Conservation (phyloP, 2,888 invertebrate genomes). For the Stenichneumon culpator region DNA sequence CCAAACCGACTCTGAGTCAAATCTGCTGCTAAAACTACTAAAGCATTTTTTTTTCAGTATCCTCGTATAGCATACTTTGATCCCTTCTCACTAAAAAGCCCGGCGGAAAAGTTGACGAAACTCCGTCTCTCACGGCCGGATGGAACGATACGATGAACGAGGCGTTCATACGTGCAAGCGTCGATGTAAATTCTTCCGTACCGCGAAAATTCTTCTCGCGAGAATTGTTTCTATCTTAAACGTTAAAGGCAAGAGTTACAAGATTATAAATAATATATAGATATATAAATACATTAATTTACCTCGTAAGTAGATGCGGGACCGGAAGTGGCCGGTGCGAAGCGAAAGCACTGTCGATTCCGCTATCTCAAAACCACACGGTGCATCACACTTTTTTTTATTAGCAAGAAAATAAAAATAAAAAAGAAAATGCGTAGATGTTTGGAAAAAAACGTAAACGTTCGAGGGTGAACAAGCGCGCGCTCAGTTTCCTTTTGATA, state of each 20-base stretch:
- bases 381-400: constrained; percentile 33
- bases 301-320: constrained; percentile 8
- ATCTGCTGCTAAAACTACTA: no score
- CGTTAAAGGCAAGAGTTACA: constrained; percentile 30
- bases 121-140: constrained; percentile 65
- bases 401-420: constrained; percentile 19
- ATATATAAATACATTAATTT: constrained; percentile 13
- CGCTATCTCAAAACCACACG: constrained; percentile 20
- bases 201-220: constrained; percentile 22
- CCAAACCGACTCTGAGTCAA: no score
- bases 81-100: neutral
- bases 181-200: constrained; percentile 58
- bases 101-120: neutral
- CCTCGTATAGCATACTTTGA: neutral
- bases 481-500: constrained; percentile 61
- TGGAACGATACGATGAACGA: constrained; percentile 63
- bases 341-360: constrained; percentile 11
- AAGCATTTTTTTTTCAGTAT: neutral
- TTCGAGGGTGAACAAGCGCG: constrained; percentile 23
- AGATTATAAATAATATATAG: neutral
- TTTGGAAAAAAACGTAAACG: constrained; percentile 27
- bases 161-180: constrained; percentile 14
- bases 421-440: neutral
- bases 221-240: constrained; percentile 4
- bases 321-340: constrained; percentile 17